Evolutionary conservation across 2,888 invertebrate species (phyloP).

Genomic region (Protophormia terraenovae): DNA sequence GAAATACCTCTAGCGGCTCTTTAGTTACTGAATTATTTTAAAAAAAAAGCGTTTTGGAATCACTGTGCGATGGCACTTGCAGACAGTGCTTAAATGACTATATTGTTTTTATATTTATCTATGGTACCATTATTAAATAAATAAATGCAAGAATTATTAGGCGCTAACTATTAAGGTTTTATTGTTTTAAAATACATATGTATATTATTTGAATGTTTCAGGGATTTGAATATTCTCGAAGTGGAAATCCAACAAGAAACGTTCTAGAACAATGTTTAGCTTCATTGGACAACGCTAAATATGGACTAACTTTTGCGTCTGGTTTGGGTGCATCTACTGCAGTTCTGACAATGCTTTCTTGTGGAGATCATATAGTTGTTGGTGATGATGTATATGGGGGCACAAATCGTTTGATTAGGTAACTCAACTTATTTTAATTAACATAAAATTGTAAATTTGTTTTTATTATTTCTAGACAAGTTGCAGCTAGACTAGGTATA

Average conservation of each 20-base stretch:
- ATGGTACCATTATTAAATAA: no score
- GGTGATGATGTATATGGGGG: slow-evolving; percentile 98
- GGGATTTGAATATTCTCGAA: slow-evolving; percentile 95
- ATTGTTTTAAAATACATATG: no score
- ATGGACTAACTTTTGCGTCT: slow-evolving; percentile 92
- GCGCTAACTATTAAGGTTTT: no score
- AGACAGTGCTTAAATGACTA: no score
- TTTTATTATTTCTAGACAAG: slow-evolving; percentile 83
- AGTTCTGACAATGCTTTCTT: slow-evolving; percentile 87
- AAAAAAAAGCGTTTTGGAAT: no score
- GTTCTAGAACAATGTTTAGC: slow-evolving; percentile 95
- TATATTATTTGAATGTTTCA: no score
- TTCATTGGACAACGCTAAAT: slow-evolving; percentile 92
- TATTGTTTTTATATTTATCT: no score
- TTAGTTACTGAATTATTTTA: no score
- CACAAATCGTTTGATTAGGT: slow-evolving; percentile 89
- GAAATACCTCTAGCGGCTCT: no score
- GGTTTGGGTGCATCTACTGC: slow-evolving; percentile 94
- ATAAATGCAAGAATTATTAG: no score
- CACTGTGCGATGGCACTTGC: no score
- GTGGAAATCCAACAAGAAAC: slow-evolving; percentile 96
- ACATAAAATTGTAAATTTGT: background rate
- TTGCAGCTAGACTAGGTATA: slow-evolving; percentile 86
- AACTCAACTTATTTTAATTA: slow-evolving; percentile 71
- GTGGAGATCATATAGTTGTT: slow-evolving; percentile 94